phyloP scores from a whole-genome alignment of 2,888 invertebrate species.

The Drosophila mulleri region DNA sequence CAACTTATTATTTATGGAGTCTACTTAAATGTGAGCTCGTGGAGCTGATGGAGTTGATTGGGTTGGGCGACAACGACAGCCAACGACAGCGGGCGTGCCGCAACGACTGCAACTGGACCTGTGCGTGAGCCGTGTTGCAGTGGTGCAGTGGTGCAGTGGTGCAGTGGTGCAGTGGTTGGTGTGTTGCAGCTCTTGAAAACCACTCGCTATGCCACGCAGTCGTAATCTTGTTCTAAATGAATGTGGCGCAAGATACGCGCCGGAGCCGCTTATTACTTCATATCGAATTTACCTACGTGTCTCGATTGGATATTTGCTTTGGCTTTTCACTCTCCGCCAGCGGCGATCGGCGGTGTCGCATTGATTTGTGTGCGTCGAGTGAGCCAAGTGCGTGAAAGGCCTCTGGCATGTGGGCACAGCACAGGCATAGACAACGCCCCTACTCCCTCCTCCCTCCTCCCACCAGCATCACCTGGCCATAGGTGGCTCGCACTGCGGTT shows the following conservation, averaged over 20 bases:
- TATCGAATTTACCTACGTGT: conserved; percentile 64
- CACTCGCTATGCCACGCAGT: conserved; percentile 47
- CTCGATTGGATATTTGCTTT: conserved; percentile 32
- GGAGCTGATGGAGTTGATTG: conserved; percentile 52
- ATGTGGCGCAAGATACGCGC: conserved; percentile 74
- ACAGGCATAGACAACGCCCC: conserved; percentile 8
- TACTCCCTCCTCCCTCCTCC: not conserved
- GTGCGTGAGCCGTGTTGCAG: conserved; percentile 51
- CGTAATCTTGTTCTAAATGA: conserved; percentile 78
- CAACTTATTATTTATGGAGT: conserved; percentile 78
- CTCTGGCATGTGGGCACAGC: conserved; percentile 45
- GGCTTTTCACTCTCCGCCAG: conserved; percentile 35
- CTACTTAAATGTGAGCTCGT: conserved; percentile 63
- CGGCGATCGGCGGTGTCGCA: conserved; percentile 32
- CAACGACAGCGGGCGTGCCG: conserved; percentile 74
- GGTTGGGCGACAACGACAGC: conserved; percentile 67
- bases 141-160: conserved; percentile 18
- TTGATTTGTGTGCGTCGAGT: conserved; percentile 56
- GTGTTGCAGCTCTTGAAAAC: conserved; percentile 22
- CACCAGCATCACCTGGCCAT: not conserved
- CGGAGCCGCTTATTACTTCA: conserved; percentile 69
- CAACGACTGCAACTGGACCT: conserved; percentile 14
- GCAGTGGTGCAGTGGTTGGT: not conserved
- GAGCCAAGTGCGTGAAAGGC: conserved; percentile 69
- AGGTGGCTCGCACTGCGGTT: not conserved